Percentiles rank a stretch among this genome's conserved stretches.
Evolutionary conservation across 92 coral and sea anemone species (phyloP).

Genomic region (Epizoanthus ramosus): DNA sequence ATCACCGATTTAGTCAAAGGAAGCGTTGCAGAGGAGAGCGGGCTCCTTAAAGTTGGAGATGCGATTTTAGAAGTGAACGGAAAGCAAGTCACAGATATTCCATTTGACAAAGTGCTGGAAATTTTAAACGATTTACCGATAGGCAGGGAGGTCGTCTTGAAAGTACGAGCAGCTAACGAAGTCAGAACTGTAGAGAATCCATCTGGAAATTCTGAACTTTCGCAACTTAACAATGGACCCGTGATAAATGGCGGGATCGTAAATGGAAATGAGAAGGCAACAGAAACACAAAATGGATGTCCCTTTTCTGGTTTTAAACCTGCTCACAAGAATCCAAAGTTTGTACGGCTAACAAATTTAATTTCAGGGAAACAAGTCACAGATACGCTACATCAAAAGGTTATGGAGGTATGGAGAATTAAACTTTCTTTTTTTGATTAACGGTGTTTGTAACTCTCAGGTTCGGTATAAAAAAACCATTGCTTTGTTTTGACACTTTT

Average conservation of each 20-base stretch:
- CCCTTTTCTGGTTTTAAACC: slow-evolving; percentile 51
- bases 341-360: slow-evolving; percentile 77
- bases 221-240: slow-evolving; percentile 5
- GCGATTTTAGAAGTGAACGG: slow-evolving; percentile 79
- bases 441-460: not conserved
- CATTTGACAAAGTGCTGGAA: slow-evolving; percentile 62
- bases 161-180: slow-evolving; percentile 46
- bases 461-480: not conserved
- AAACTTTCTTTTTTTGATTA: not conserved
- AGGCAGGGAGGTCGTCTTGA: slow-evolving; percentile 61
- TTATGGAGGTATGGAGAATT: slow-evolving; percentile 12
- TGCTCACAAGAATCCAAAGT: slow-evolving; percentile 64
- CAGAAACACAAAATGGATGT: slow-evolving; percentile 7
- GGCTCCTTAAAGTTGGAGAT: slow-evolving; percentile 72
- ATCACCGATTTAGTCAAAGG: slow-evolving; percentile 80
- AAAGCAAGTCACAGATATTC: slow-evolving; percentile 52
- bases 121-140: slow-evolving; percentile 59
- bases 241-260: slow-evolving; percentile 12
- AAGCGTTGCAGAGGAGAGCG: slow-evolving; percentile 75
- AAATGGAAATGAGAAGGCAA: slow-evolving; percentile 12
- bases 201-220: not conserved
- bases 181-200: slow-evolving; percentile 7
- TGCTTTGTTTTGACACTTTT: not conserved
- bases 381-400: slow-evolving; percentile 90
- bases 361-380: slow-evolving; percentile 73